A percentile compares a stretch with the other conserved stretches of the same genome.
Evolutionary conservation across 2,888 invertebrate genomes (phyloP).

Genomic region (Thecophora atra): DNA sequence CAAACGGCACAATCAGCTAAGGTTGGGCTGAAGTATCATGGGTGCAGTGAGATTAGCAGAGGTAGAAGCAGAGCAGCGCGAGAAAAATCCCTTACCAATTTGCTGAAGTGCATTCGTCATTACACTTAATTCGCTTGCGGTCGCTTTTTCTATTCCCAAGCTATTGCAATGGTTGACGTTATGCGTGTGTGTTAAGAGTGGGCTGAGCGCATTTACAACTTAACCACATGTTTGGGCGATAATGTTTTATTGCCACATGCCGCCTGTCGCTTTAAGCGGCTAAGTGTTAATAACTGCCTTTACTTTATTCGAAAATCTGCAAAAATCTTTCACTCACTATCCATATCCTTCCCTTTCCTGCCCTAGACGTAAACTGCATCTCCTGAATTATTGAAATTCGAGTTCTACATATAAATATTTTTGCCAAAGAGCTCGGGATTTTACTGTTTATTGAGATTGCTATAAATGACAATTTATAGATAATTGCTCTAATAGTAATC

Average conservation of each 20-base stretch:
- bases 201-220: slow-evolving; percentile 4
- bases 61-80: not conserved
- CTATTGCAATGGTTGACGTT: not conserved
- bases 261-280: not conserved
- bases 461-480: too few species aligned
- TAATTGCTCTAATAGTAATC: too few species aligned
- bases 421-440: too few species aligned
- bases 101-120: slow-evolving; percentile 50
- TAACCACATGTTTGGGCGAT: slow-evolving; percentile 24
- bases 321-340: not conserved
- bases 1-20: slow-evolving; percentile 15
- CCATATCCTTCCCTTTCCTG: too few species aligned
- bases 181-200: not conserved
- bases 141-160: not conserved
- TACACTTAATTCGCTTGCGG: slow-evolving; percentile 48
- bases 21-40: not conserved
- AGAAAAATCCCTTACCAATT: slow-evolving; percentile 35
- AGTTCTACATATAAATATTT: too few species aligned
- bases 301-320: not conserved
- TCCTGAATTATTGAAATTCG: not conserved
- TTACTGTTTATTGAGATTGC: too few species aligned
- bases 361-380: not conserved
- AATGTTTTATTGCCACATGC: not conserved
- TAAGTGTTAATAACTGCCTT: not conserved
- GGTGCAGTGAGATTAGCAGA: not conserved